Percentiles rank a stretch among this genome's conserved stretches.
Evolutionary conservation across 2,113 vertebrate species (phyloP).

Genomic region (Dissostichus mawsoni): DNA sequence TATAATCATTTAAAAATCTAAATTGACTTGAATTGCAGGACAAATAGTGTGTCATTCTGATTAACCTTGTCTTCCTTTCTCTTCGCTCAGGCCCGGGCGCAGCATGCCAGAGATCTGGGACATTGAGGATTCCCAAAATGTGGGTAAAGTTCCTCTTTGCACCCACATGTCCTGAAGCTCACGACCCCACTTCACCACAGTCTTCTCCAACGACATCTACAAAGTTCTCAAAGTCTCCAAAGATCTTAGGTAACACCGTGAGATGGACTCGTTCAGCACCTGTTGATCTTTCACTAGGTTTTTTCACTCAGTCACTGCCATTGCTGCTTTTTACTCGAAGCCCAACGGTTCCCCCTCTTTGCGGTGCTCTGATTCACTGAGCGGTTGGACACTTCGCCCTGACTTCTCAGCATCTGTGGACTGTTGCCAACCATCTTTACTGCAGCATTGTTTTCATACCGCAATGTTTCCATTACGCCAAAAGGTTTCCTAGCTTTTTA

Average conservation of each 20-base stretch:
- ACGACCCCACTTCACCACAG: slow-evolving; percentile 68
- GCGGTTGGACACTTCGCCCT: no score
- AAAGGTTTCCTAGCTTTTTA: no score
- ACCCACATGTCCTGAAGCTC: no score
- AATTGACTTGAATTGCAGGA: background rate
- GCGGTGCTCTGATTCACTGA: no score
- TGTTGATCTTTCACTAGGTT: no score
- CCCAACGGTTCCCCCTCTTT: no score
- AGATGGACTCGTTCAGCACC: background rate
- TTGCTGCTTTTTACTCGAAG: no score
- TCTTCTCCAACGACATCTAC: slow-evolving; percentile 94
- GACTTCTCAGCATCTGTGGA: no score
- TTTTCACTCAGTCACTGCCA: no score
- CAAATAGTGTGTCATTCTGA: background rate
- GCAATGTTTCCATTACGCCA: no score
- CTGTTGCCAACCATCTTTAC: no score
- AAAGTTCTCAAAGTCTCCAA: slow-evolving; percentile 90
- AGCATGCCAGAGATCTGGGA: slow-evolving; percentile 99
- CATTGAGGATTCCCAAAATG: slow-evolving; percentile 90
- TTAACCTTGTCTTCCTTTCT: background rate
- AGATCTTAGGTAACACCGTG: slow-evolving; percentile 77
- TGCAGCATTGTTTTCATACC: no score
- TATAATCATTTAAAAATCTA: background rate
- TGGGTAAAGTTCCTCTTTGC: slow-evolving; percentile 53
- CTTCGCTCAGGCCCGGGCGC: slow-evolving; percentile 90